Conservation (phyloP, 2,113 vertebrate species). For the Saguinus imperator region DNA sequence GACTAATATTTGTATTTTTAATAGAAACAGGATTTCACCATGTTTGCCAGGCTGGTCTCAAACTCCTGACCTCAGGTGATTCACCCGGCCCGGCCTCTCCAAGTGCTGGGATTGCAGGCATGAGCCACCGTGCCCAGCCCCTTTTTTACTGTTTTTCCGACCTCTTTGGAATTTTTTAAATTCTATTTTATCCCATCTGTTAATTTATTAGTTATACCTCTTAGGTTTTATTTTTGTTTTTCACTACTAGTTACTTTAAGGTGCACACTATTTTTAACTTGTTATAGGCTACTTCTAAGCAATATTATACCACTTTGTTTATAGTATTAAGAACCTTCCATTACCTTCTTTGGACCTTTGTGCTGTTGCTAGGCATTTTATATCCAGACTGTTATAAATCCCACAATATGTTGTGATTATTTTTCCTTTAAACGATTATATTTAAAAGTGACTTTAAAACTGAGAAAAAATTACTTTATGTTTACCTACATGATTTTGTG, state of each 20-base stretch:
- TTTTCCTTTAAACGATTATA: not conserved
- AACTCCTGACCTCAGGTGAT: too few relatives aligned
- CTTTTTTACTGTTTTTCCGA: not conserved
- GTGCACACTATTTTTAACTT: not conserved
- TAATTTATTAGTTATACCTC: not conserved
- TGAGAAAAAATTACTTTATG: not conserved
- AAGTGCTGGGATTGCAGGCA: too few relatives aligned
- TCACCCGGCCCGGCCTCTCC: accelerated
- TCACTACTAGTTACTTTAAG: not conserved
- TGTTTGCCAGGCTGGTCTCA: too few relatives aligned
- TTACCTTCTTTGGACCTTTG: not conserved
- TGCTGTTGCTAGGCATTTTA: not conserved
- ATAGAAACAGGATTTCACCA: too few relatives aligned
- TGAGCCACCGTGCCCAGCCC: too few relatives aligned
- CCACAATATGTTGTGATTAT: not conserved
- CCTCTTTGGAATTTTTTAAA: not conserved
- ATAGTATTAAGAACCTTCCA: not conserved
- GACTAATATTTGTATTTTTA: too few relatives aligned
- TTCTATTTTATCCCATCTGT: not conserved
- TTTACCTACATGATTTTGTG: not conserved
- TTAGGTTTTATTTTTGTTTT: not conserved
- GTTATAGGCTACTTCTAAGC: not conserved
- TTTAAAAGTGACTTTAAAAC: not conserved
- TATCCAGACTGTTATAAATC: not conserved
- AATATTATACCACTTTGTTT: not conserved